Percentiles rank a stretch among this genome's conserved stretches.
phyloP scores from a whole-genome alignment of 2,113 vertebrate species.

The Sceloporus undulatus region DNA sequence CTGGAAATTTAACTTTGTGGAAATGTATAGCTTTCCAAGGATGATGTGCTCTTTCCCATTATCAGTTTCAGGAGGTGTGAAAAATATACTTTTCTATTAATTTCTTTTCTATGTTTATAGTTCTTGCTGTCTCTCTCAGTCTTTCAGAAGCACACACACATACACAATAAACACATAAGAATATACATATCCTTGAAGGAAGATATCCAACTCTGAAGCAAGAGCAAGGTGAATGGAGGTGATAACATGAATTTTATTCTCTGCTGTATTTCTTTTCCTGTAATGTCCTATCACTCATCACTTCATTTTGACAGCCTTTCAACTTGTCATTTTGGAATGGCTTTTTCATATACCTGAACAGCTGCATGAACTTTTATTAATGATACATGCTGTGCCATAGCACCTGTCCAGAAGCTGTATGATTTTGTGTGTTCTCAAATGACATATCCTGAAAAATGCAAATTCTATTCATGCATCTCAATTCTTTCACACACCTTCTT shows the following conservation, averaged over 20 bases:
- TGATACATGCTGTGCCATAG: constrained; percentile 51
- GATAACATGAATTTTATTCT: constrained; percentile 12
- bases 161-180: not conserved
- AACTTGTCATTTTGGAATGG: constrained; percentile 22
- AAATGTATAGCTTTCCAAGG: too few species aligned
- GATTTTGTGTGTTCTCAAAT: constrained; percentile 46
- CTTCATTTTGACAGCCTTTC: constrained; percentile 23
- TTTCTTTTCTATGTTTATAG: not conserved
- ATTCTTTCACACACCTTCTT: not conserved
- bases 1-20: not conserved
- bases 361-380: constrained; percentile 42
- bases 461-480: not conserved
- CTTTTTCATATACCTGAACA: constrained; percentile 44
- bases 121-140: too few species aligned
- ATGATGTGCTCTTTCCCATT: too few species aligned
- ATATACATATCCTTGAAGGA: not conserved
- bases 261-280: constrained; percentile 39
- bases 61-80: too few species aligned
- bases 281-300: constrained; percentile 33
- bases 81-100: not conserved
- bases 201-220: constrained; percentile 42
- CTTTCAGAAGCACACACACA: not conserved
- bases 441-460: constrained; percentile 16
- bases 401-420: constrained; percentile 44
- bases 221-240: constrained; percentile 1